phyloP scores from a whole-genome alignment of 2,797 vertebrate genomes.

The Acestrorhynchus altus region DNA sequence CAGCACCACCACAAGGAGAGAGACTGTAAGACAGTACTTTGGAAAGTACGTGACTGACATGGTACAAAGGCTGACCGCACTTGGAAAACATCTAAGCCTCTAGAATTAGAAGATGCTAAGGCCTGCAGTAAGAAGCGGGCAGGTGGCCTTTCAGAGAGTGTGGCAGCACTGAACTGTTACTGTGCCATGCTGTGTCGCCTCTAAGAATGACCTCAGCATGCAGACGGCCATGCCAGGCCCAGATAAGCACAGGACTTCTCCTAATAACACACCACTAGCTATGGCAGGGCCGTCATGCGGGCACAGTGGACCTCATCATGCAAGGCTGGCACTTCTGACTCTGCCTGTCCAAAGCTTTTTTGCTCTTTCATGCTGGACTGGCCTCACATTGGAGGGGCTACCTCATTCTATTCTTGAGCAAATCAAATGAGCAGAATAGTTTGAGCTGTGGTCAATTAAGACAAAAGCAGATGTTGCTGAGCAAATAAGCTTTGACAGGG shows the following conservation, averaged over 20 bases:
- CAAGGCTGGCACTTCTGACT: constrained; percentile 27
- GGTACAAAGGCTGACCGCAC: background rate
- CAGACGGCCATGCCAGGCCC: constrained; percentile 40
- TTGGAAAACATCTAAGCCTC: background rate
- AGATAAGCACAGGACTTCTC: constrained; percentile 13
- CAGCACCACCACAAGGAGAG: constrained; percentile 42
- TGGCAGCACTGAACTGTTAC: background rate
- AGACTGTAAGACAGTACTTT: background rate
- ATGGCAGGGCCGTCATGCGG: constrained; percentile 9
- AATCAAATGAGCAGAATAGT: constrained; percentile 3
- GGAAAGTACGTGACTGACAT: background rate
- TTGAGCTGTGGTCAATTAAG: background rate
- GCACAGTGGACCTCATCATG: constrained; percentile 47
- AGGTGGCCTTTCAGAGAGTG: constrained; percentile 5
- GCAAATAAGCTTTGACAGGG: constrained; percentile 16
- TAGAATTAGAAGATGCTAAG: background rate
- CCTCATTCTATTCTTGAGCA: constrained; percentile 13
- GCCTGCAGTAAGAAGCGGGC: background rate
- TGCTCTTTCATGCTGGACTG: constrained; percentile 22
- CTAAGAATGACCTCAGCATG: constrained; percentile 51
- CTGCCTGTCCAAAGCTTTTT: constrained; percentile 39
- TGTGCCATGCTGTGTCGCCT: constrained; percentile 32
- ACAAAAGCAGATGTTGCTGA: background rate
- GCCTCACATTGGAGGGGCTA: constrained; percentile 5
- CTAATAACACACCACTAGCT: constrained; percentile 15